Evolutionary conservation across 2,888 invertebrate species (phyloP), one percentile per base, ranked within the genome.

Genomic region (Aspidiotus rigidus): DNA sequence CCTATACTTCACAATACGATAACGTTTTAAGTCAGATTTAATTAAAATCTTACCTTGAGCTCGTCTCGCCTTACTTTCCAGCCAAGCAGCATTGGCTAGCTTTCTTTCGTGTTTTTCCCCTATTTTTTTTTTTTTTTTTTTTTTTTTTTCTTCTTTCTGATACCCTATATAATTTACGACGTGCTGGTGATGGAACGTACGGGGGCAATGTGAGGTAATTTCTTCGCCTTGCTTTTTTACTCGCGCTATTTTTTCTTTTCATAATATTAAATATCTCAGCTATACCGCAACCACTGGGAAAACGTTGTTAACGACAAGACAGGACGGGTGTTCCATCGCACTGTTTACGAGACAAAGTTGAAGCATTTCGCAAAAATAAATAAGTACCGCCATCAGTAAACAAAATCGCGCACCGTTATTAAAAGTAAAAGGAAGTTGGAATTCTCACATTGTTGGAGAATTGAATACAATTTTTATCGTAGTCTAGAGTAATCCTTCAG

Each of bases 1-100:
- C 28, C 28, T 28, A 28, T 28, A 28, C 28, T 28, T 3, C 28
- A 28, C 28, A 28, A 28, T 28, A 28, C 28, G 28, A 66, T 66
- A 66, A 66, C 57, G 66, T 66, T 28, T 28, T 56, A 66, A 66
- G 66, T 66, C 66, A 66, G 59, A 66, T 66, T 66, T 66, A 66
- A 66, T 66, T 66, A 66, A 66, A 66, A 66, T 66, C 66, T 66
- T 66, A 66, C 66, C 66, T 66, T 57, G 59, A 57, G 57, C 42
- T 57, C 49, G 10, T 57, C 56, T 39, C 15, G 17, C 64, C 28
- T 57, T 49, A 39, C 40, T 44, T 59, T 66, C 49, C 49, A 11
- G 28, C 49, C 49, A 13, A 13, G 49, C 49, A 49, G 49, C 49
- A 49, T 49, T n/a, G 49, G 49, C 49, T n/a, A 49, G 49, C 49